Conservation (phyloP, 2,113 vertebrate genomes). For the Chloropsis hardwickii region DNA sequence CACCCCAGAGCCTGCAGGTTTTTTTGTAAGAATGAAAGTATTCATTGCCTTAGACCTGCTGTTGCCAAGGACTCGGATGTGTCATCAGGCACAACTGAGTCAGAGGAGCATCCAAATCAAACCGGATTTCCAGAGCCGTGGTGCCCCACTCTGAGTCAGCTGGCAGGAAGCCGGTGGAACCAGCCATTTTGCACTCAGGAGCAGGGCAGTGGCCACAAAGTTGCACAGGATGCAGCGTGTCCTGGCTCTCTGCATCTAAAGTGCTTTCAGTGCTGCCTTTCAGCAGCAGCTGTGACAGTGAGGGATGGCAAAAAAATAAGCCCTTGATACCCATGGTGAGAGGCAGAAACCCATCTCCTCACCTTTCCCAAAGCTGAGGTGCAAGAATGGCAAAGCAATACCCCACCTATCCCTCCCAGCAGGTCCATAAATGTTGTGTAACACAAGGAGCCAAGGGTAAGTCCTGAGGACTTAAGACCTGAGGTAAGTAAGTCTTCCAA, state of each 20-base stretch:
- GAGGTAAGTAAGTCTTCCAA: neutral
- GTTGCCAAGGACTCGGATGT: conserved; percentile 2
- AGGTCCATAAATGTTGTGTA: neutral
- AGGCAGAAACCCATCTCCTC: neutral
- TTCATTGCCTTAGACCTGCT: neutral
- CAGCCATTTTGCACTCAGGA: neutral
- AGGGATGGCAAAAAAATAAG: neutral
- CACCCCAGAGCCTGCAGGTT: neutral
- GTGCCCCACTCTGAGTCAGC: conserved; percentile 42
- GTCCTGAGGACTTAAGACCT: neutral
- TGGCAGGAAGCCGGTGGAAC: neutral
- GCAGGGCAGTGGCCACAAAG: neutral
- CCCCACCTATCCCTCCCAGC: neutral
- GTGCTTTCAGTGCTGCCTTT: neutral
- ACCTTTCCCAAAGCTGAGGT: neutral
- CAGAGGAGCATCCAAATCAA: conserved; percentile 21
- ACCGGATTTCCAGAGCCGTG: conserved; percentile 14
- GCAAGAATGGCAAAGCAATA: neutral
- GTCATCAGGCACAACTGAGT: neutral
- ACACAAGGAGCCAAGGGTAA: neutral
- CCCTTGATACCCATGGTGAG: neutral
- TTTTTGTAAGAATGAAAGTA: neutral
- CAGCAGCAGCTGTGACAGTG: neutral
- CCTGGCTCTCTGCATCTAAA: neutral
- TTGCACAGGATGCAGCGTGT: neutral